A percentile compares a stretch with the other conserved stretches of the same genome.
Conservation (phyloP, 2,113 vertebrate species). For the Peucedramus taeniatus region DNA sequence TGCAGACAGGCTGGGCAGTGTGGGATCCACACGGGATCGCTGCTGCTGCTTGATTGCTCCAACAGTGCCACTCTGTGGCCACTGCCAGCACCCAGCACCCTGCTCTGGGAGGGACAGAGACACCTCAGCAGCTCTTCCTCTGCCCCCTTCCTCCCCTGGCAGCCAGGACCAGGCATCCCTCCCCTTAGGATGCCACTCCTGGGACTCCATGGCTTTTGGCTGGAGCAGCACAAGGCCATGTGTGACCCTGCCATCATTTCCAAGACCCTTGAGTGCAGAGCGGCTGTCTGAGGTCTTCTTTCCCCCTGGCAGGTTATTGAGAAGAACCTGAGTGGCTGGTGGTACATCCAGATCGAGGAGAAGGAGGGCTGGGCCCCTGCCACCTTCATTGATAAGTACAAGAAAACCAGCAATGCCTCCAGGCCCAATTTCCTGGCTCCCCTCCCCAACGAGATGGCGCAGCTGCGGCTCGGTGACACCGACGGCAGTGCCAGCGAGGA, state of each 20-base stretch:
- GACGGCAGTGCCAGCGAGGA: conserved; percentile 66
- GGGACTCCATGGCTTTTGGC: neutral
- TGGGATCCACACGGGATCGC: accelerated
- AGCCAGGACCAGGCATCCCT: neutral
- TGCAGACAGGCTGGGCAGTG: accelerated
- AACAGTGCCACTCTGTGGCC: conserved; percentile 54
- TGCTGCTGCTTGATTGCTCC: neutral
- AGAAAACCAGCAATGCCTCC: conserved; percentile 91
- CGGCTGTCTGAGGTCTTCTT: neutral
- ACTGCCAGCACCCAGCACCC: neutral
- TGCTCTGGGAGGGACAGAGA: accelerated
- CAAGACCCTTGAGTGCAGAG: neutral
- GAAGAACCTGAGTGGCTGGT: conserved; percentile 96
- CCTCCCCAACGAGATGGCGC: conserved; percentile 85
- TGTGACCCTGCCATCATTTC: neutral
- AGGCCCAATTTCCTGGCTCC: conserved; percentile 94
- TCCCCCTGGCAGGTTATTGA: conserved; percentile 85
- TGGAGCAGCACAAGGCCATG: neutral
- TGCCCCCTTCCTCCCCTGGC: neutral
- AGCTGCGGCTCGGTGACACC: conserved; percentile 76
- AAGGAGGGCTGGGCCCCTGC: conserved; percentile 97
- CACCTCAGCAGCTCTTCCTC: neutral
- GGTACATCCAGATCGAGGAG: conserved; percentile 99
- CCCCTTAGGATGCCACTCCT: neutral
- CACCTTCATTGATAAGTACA: conserved; percentile 97